These are phyloP conservation scores for Dipodomys ordii DNA, from an alignment of 2,113 vertebrate species.

Conservation along the genomic window DNA sequence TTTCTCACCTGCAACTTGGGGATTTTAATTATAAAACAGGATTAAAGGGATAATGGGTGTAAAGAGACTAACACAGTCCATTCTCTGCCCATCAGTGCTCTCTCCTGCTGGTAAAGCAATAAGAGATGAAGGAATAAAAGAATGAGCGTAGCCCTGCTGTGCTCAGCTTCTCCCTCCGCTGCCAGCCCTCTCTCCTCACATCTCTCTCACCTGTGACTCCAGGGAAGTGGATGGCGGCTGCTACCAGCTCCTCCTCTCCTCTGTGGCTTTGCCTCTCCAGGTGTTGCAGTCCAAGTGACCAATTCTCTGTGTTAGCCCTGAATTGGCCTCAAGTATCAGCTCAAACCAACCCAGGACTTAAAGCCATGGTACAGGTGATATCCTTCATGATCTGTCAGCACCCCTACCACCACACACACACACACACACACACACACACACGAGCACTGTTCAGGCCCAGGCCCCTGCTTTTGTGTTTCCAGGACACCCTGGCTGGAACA, in stretches of 20 bases:
- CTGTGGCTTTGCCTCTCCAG: not conserved
- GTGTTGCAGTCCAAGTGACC: not conserved
- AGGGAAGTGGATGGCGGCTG: too few relatives aligned
- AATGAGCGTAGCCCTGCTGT: not conserved
- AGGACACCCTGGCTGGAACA: not conserved
- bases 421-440: too few relatives aligned
- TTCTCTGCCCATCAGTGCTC: not conserved
- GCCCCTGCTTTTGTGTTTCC: not conserved
- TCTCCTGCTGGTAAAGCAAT: not conserved
- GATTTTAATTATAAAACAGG: not conserved
- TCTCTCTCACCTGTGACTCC: not conserved
- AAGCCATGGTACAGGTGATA: not conserved
- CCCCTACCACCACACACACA: not conserved
- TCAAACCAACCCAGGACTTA: not conserved
- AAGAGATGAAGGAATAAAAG: not conserved
- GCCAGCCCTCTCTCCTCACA: not conserved
- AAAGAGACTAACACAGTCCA: rapidly evolving
- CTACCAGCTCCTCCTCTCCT: not conserved
- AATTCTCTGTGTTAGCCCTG: not conserved
- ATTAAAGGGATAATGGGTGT: not conserved
- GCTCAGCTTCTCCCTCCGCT: not conserved
- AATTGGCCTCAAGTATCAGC: not conserved
- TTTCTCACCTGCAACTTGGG: not conserved
- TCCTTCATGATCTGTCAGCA: not conserved
- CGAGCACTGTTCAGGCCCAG: too few relatives aligned